Evolutionary conservation across 1,140 invertebrate genomes (phyloP), one percentile per base, ranked within the genome.

Genomic region (Sarcophaga bullata): DNA sequence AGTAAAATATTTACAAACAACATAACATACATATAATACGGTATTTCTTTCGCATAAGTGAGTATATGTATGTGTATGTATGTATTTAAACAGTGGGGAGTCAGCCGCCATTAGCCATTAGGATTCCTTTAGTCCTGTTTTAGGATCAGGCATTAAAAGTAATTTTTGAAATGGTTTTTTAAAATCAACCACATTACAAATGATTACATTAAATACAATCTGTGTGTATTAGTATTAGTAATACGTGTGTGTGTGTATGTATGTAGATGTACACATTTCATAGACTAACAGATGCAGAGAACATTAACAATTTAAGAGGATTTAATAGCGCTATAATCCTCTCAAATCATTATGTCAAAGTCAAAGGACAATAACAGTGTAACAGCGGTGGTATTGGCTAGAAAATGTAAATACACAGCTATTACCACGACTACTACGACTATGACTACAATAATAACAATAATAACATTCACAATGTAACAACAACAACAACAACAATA

Each of bases 311-410:
- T 76, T 76, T 76, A 49, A 76, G 48, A 76, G 46, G 73, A 76
- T 49, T 76, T 76, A 76, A 76, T 76, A 49, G 46, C 73, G 46
- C 73, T 76, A 47, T 49, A 76, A 76, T 76, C 48, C 73, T 49
- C 73, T 76, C 73, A 76, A 76, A 76, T 76, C 48, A 76, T 76
- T 76, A 76, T 76, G n/a, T 48, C 73, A 76, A 76, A 76, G 73
- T 76, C 47, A 76, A 76, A 49, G 73, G 47, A 49, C n/a, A 37
- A 73, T 47, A 76, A 76, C 10, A 76, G 49, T n/a, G n/a, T 49
- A 76, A 76, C 73, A 68, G 62, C 62, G 15, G 73, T 37, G 4
- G 25, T 15, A 76, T n/a, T 76, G 47, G 47, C 73, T 76, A 76
- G 73, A 75, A 75, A 75, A 47, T 75, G n/a, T 8, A 10, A 47